These are phyloP conservation scores for Drosophila virilis DNA, from an alignment of 1,140 invertebrate genomes.

Conservation along the genomic window DNA sequence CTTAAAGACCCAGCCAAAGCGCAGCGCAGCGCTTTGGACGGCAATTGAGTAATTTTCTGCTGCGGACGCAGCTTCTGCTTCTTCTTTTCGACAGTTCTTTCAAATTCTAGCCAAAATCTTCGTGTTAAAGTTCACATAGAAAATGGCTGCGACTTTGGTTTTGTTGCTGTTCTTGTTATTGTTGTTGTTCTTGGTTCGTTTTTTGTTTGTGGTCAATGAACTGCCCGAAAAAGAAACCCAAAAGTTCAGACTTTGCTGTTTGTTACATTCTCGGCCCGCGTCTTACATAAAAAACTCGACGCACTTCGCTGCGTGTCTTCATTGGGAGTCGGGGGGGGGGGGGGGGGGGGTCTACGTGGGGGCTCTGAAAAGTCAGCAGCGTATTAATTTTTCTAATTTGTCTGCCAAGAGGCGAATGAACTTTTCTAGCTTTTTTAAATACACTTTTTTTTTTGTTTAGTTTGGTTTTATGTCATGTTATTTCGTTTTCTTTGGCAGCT, in stretches of 20 bases:
- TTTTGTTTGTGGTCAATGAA: slow-evolving; percentile 79
- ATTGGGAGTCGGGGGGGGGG: slow-evolving; percentile 20
- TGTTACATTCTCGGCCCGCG: slow-evolving; percentile 71
- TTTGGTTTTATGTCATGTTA: slow-evolving; percentile 77
- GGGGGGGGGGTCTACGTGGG: slow-evolving; percentile 24
- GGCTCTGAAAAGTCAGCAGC: slow-evolving; percentile 59
- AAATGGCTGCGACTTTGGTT: slow-evolving; percentile 40
- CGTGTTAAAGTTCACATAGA: slow-evolving; percentile 76
- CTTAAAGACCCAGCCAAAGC: background rate
- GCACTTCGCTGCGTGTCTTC: slow-evolving; percentile 60
- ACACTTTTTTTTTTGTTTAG: slow-evolving; percentile 52
- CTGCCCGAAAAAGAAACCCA: slow-evolving; percentile 76
- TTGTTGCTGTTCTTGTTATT: slow-evolving; percentile 9
- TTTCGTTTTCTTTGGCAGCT: slow-evolving; percentile 75
- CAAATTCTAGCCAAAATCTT: slow-evolving; percentile 48
- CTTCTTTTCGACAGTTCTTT: slow-evolving; percentile 28
- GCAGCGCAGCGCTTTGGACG: background rate
- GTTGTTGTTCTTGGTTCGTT: slow-evolving; percentile 17
- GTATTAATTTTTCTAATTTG: slow-evolving; percentile 83
- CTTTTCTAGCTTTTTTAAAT: slow-evolving; percentile 64
- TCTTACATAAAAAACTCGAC: slow-evolving; percentile 73
- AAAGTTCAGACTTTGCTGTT: slow-evolving; percentile 65
- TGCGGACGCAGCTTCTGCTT: background rate
- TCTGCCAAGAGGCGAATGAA: slow-evolving; percentile 77
- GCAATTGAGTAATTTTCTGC: slow-evolving; percentile 61